These are phyloP conservation scores for Spialia ferax DNA, from an alignment of 2,888 invertebrate species.

Conservation along the genomic window DNA sequence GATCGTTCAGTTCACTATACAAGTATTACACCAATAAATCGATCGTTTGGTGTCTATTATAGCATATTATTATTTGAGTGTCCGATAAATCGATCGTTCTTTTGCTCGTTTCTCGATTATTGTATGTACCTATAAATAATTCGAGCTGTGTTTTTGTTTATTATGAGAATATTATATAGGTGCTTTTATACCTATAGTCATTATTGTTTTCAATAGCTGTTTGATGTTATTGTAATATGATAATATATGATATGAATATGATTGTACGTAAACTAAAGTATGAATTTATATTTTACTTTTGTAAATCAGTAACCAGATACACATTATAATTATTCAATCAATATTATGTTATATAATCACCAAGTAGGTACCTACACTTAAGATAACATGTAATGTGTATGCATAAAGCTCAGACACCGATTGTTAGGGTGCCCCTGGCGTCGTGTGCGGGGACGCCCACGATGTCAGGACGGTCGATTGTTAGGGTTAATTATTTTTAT, in stretches of 20 bases:
- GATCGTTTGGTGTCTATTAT: slow-evolving; percentile 2
- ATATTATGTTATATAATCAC: neutral
- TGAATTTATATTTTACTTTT: too few species aligned
- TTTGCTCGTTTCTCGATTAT: too few species aligned
- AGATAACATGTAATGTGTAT: neutral
- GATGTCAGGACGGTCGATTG: neutral
- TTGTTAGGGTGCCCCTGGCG: neutral
- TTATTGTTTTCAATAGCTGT: too few species aligned
- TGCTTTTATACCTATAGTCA: too few species aligned
- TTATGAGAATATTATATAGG: too few species aligned
- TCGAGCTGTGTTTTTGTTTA: too few species aligned
- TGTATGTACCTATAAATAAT: too few species aligned
- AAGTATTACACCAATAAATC: slow-evolving; percentile 5
- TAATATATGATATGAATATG: too few species aligned
- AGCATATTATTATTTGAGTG: neutral
- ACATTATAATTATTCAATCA: too few species aligned
- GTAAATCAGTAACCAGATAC: too few species aligned
- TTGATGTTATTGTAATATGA: too few species aligned
- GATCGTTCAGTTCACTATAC: neutral
- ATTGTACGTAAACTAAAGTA: too few species aligned
- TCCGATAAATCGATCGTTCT: neutral
- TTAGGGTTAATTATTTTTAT: slow-evolving; percentile 1
- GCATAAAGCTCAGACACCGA: neutral
- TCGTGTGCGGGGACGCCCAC: neutral
- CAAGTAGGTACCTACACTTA: neutral